Base-by-base conservation (phyloP, 2,888 invertebrate genomes). In the Eueremaeus valkanovi region DNA sequence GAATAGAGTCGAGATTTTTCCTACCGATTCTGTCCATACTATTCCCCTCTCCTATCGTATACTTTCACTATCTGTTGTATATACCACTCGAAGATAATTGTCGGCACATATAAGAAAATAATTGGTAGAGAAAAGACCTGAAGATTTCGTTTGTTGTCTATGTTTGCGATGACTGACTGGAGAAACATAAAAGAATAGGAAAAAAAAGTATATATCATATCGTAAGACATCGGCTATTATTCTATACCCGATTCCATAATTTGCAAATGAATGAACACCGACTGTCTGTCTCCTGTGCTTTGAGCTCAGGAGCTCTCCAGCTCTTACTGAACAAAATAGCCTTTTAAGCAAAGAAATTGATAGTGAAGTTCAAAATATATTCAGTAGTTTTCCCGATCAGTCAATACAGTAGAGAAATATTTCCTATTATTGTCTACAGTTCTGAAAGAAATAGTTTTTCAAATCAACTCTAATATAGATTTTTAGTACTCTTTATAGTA, bases 221-320 rank as follows among this genome's bases (percentile, higher is more conserved):
- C 16, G 16, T 36, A 36, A 8, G 18, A 16, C 16, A 45, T 45
- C 18, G 6, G 45, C 8, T 45, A 3, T 45, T 45, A 3, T 16
- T 3, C 45, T 16, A 36, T 36, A 36, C n/a, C n/a, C 21, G 49
- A 49, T 49, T 49, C 21, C 58, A 58, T 58, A 40, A 21, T 66
- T 66, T 66, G 40, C 66, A 66, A 36, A 66, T 21, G 16, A 40
- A 36, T 66, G 40, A 40, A 40, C 66, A 66, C 66, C 66, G 66
- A 66, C 66, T 66, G 9, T 13, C 21, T 66, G 66, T 31, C 66
- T 66, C 66, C 66, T 66, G 11, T 66, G 29, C 31, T 18, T 24
- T 29, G 9, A 24, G 8, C 13, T 55, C 1, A 1, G n/a, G 16
- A 16, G 3, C 27, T 24, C 55, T 55, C 2, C 13, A 40, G 49